These are phyloP conservation scores for Saccostrea glomerata DNA, from an alignment of 1,140 invertebrate genomes.

Conservation along the genomic window DNA sequence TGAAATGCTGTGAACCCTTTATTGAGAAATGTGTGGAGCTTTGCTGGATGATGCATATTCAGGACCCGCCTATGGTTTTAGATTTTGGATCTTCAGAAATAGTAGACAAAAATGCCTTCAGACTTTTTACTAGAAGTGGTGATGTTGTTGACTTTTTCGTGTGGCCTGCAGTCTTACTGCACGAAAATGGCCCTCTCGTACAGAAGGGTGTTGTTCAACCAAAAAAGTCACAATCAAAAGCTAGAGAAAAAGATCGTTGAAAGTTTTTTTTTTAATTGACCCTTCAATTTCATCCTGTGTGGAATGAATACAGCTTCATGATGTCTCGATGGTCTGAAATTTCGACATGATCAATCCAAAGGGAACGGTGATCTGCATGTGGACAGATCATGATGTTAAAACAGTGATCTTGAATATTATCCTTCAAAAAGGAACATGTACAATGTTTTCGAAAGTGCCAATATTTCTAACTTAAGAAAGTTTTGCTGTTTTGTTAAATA, in stretches of 20 bases:
- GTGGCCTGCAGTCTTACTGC: slow-evolving; percentile 47
- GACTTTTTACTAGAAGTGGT: slow-evolving; percentile 40
- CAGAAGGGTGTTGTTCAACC: slow-evolving; percentile 54
- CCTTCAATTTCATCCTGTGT: too few species aligned
- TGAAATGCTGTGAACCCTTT: background rate
- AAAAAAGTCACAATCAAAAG: background rate
- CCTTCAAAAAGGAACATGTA: too few species aligned
- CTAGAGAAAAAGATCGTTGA: background rate
- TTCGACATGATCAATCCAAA: too few species aligned
- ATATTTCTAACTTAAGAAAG: too few species aligned
- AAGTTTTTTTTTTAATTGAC: too few species aligned
- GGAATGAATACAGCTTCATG: too few species aligned
- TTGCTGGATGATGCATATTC: slow-evolving; percentile 52
- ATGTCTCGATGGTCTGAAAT: too few species aligned
- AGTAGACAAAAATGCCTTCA: slow-evolving; percentile 29
- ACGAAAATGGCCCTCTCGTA: slow-evolving; percentile 49
- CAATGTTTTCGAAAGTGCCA: too few species aligned
- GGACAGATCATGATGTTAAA: too few species aligned
- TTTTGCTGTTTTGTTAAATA: too few species aligned
- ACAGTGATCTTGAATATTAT: too few species aligned
- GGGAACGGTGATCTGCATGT: too few species aligned
- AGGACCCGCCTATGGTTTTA: slow-evolving; percentile 43
- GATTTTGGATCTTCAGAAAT: slow-evolving; percentile 36
- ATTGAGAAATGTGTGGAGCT: slow-evolving; percentile 52
- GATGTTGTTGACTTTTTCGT: slow-evolving; percentile 45